These are phyloP conservation scores for Thomomys bottae DNA, from an alignment of 2,113 vertebrate genomes.

Conservation along the genomic window DNA sequence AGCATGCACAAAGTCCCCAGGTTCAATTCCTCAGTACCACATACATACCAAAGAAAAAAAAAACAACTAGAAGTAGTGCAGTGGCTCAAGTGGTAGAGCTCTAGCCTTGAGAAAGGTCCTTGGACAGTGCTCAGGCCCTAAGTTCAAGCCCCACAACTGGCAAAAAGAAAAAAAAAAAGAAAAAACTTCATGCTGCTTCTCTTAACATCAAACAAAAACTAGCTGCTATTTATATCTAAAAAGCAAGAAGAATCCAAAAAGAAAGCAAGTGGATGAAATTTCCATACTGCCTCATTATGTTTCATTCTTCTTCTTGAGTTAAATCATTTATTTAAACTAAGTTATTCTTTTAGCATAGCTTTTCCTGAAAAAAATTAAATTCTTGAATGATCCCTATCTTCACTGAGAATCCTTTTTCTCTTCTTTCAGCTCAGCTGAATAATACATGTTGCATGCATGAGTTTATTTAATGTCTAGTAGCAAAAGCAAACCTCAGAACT, in stretches of 20 bases:
- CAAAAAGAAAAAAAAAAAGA: no score
- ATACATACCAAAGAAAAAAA: no score
- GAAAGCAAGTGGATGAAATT: not conserved
- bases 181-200: no score
- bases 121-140: no score
- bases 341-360: not conserved
- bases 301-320: not conserved
- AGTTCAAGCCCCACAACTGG: no score
- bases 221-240: not conserved
- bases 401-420: not conserved
- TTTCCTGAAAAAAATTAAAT: not conserved
- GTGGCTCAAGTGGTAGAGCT: no score
- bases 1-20: no score
- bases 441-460: not conserved
- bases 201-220: not conserved
- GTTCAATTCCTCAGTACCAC: no score
- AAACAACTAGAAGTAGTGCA: no score
- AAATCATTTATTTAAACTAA: not conserved
- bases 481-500: conserved; percentile 45
- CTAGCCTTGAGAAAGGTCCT: no score
- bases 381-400: not conserved
- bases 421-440: not conserved
- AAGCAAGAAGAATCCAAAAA: not conserved
- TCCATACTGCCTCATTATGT: not conserved
- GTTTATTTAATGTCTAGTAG: conserved; percentile 2